These are phyloP conservation scores for Pollicipes pollicipes DNA, from an alignment of 1,140 invertebrate genomes.

Conservation along the genomic window DNA sequence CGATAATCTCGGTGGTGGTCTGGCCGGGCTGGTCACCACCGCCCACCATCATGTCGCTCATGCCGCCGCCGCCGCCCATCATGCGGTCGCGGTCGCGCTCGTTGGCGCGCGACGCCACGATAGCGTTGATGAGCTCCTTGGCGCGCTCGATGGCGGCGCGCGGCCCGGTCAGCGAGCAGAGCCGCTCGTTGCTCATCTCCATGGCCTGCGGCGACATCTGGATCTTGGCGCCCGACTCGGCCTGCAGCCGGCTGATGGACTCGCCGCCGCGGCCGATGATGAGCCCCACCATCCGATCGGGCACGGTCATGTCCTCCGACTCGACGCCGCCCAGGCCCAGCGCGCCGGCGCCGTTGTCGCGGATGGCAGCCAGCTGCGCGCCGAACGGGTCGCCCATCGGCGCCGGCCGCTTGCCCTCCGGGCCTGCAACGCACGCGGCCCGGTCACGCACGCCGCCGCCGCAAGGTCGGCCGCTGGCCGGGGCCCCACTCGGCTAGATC, in stretches of 20 bases:
- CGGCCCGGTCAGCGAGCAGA: constrained; percentile 5
- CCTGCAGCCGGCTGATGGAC: constrained; percentile 84
- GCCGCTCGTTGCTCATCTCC: neutral
- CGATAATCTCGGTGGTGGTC: constrained; percentile 68
- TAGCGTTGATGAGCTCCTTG: constrained; percentile 55
- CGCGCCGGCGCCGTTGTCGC: neutral
- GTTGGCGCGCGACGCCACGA: constrained; percentile 28
- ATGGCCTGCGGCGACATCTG: constrained; percentile 55
- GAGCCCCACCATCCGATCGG: constrained; percentile 85
- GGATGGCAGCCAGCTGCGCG: neutral
- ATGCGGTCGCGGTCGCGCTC: constrained; percentile 8
- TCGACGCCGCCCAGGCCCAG: constrained; percentile 8
- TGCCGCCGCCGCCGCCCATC: constrained; percentile 23
- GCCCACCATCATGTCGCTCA: constrained; percentile 1
- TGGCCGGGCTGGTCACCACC: constrained; percentile 16
- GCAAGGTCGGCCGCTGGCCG: no score
- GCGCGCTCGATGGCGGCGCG: constrained; percentile 36
- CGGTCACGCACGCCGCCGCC: neutral
- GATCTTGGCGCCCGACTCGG: constrained; percentile 90
- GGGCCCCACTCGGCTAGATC: no score
- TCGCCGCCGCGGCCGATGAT: constrained; percentile 87
- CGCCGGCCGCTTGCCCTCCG: constrained; percentile 11
- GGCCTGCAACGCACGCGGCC: no score
- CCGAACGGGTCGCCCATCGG: constrained; percentile 2
- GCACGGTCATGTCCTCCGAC: constrained; percentile 72